phyloP scores from a whole-genome alignment of 1,140 invertebrate species.

The Rhizoglyphus robini region DNA sequence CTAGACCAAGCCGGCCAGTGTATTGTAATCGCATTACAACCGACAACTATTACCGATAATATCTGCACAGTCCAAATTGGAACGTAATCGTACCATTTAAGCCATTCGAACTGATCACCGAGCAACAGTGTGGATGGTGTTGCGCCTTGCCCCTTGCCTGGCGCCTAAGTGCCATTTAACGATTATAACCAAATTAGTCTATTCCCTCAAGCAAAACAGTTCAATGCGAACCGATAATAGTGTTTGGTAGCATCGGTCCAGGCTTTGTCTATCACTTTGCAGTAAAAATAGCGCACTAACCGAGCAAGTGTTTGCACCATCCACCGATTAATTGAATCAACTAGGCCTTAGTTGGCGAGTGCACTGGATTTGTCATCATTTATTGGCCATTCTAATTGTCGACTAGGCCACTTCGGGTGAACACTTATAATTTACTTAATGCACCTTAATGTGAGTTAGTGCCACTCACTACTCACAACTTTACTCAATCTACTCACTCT shows the following conservation, averaged over 20 bases:
- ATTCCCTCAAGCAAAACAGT: neutral
- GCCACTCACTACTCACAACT: too few species aligned
- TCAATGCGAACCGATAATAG: neutral
- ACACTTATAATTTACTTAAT: constrained; percentile 12
- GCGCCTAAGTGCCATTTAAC: constrained; percentile 1
- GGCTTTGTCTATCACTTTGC: too few species aligned
- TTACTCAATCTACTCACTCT: too few species aligned
- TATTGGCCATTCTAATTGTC: neutral
- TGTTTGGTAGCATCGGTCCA: neutral
- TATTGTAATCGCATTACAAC: too few species aligned
- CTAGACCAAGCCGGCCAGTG: neutral
- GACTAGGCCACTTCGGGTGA: neutral
- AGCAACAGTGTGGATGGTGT: too few species aligned
- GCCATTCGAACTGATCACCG: too few species aligned
- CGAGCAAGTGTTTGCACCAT: constrained; percentile 1
- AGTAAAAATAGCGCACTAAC: constrained; percentile 2
- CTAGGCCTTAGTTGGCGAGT: neutral
- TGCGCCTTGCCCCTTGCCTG: neutral
- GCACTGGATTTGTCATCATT: neutral
- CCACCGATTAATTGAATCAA: neutral
- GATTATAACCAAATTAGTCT: constrained; percentile 5
- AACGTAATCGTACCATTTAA: too few species aligned
- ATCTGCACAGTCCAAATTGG: too few species aligned
- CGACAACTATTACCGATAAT: too few species aligned
- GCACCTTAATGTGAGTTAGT: constrained; percentile 7